Evolutionary conservation across 2,797 vertebrate species (phyloP).

Genomic region (Pangasius sanitwongsei): DNA sequence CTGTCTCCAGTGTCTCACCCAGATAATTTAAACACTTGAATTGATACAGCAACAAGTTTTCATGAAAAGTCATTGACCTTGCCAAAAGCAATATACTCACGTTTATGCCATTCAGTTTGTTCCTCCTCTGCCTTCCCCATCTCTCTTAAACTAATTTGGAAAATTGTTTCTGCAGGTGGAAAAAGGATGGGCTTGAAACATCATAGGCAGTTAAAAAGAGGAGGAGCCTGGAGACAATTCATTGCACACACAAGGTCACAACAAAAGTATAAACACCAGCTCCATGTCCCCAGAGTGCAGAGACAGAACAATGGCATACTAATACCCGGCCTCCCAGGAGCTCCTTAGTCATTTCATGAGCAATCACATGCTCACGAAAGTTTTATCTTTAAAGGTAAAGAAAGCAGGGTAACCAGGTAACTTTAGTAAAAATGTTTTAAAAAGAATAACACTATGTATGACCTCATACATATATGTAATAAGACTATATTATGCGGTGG

Average conservation of each 20-base stretch:
- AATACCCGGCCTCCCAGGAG: neutral
- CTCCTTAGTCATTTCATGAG: neutral
- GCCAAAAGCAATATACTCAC: neutral
- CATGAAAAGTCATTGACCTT: neutral
- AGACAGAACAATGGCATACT: neutral
- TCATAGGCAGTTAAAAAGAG: constrained; percentile 13
- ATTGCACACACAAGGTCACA: neutral
- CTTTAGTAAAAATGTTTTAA: neutral
- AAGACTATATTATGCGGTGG: neutral
- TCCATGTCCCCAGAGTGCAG: constrained; percentile 1
- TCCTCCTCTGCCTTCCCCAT: constrained; percentile 12
- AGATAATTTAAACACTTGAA: constrained; percentile 19
- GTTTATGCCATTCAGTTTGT: neutral
- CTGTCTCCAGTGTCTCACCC: constrained; percentile 41
- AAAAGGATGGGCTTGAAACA: constrained; percentile 25
- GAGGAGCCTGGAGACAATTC: constrained; percentile 12
- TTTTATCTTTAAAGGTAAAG: neutral
- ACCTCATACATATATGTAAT: neutral
- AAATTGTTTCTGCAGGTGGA: constrained; percentile 12
- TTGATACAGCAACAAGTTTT: neutral
- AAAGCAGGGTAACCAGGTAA: neutral
- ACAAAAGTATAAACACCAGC: constrained; percentile 12
- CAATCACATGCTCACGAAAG: neutral
- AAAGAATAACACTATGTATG: neutral
- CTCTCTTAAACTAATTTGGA: constrained; percentile 28